Base-by-base conservation (phyloP, 2,113 vertebrate species). In the Clarias magur region DNA sequence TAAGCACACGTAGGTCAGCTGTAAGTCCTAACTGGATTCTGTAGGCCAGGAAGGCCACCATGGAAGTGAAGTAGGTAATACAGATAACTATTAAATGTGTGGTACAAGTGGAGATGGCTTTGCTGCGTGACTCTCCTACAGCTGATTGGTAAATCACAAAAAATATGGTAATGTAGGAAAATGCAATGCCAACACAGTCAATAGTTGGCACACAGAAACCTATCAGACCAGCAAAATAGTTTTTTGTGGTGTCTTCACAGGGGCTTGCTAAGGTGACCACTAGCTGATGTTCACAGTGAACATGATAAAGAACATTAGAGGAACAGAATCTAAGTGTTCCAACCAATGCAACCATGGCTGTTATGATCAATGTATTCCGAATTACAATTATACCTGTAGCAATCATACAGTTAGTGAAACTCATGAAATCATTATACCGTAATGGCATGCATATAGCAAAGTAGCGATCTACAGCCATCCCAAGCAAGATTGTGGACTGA, bases 221-320 rank as follows among this genome's bases (percentile, higher is more conserved):
- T 19, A 85, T 57, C 54, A 93, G 88, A 6, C 91, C 92, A 75
- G 93, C 90, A 0, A 88, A 80, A 79, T 91, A 92, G 65, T 93
- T 92, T 12, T 88, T 87, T 15, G 90, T 89, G 10, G 87, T 87
- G 56, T 93, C 90, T 25, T 88, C 92, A 4, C 92, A 92, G 25
- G 83, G 83, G 23, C 9, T 15, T 2, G 91, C 92, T 67, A 94
- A 90, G 68, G 89, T 93, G 88, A 92, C 91, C 38, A 93, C 89
- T 17, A 91, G 89, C 91, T 90, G 91, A 82, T 93, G 92, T 63
- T 94, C 93, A 84, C 92, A 92, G 19, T 89, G 92, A 72, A 91
- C 90, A 72, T 92, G 90, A 27, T 62, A 60, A 86, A 93, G 90
- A 25, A 92, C 8, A 0, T 91, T 57, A 4, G 93, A 94, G 54